Conservation (phyloP, 2,797 vertebrate genomes). For the Myripristis murdjan region DNA sequence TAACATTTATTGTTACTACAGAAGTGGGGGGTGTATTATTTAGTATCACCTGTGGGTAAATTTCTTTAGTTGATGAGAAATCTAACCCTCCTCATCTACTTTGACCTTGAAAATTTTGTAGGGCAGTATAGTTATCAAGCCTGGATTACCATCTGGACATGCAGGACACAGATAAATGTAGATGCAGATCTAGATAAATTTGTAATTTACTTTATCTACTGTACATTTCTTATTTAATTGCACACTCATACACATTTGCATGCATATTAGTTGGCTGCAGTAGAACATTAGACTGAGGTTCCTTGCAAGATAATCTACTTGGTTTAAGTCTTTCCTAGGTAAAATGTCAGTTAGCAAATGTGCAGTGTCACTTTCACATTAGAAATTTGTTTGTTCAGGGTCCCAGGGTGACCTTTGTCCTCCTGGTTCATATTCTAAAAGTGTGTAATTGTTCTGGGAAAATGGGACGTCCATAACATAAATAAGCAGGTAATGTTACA, state of each 20-base stretch:
- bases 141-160: not conserved
- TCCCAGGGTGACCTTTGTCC: conserved; percentile 23
- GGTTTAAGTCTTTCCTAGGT: not conserved
- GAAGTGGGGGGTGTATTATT: too few species aligned
- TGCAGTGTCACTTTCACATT: not conserved
- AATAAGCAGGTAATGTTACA: conserved; percentile 66
- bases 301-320: too few species aligned
- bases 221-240: too few species aligned
- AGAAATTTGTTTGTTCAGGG: conserved; percentile 3
- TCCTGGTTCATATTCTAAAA: conserved; percentile 37
- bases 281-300: too few species aligned
- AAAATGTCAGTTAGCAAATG: not conserved
- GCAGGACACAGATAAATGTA: not conserved
- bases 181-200: not conserved
- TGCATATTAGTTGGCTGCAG: too few species aligned
- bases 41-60: too few species aligned
- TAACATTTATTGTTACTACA: too few species aligned
- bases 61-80: too few species aligned
- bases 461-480: conserved; percentile 33
- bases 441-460: conserved; percentile 60
- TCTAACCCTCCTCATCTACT: not conserved
- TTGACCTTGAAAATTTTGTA: not conserved
- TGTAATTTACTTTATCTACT: too few species aligned
- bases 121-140: not conserved
- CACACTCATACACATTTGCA: too few species aligned